These are phyloP conservation scores for Diorhabda carinulata DNA, from an alignment of 1,140 invertebrate species.

Conservation along the genomic window DNA sequence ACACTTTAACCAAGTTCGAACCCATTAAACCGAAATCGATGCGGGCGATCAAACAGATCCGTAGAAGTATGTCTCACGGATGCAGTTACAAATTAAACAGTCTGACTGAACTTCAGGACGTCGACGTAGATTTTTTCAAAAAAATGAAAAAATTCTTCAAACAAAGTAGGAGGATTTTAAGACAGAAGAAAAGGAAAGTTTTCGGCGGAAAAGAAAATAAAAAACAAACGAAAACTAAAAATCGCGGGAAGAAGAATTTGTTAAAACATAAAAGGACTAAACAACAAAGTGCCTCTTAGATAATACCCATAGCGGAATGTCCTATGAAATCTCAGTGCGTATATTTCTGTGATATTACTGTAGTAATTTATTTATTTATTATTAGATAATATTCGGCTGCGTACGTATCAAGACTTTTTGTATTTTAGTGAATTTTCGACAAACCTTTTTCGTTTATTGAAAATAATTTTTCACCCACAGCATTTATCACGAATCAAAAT, in stretches of 20 bases:
- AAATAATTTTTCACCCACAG: no score
- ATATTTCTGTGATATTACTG: no score
- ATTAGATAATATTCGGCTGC: no score
- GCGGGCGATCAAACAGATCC: not conserved
- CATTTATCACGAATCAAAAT: no score
- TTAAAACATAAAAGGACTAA: no score
- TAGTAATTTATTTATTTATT: no score
- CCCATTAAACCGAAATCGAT: not conserved
- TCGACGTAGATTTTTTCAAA: slow-evolving; percentile 28
- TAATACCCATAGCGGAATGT: no score
- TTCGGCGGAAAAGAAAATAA: not conserved
- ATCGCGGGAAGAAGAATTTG: not conserved
- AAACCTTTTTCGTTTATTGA: no score
- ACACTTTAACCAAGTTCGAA: slow-evolving; percentile 15
- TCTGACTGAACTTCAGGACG: slow-evolving; percentile 13
- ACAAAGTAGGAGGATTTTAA: slow-evolving; percentile 18
- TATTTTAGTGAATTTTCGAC: no score
- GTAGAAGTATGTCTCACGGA: not conserved
- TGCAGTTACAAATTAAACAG: slow-evolving; percentile 20
- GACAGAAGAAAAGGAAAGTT: slow-evolving; percentile 13
- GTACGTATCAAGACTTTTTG: no score
- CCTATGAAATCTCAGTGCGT: no score
- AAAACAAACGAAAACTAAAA: not conserved
- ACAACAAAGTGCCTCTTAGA: no score
- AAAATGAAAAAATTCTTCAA: slow-evolving; percentile 26